phyloP scores from a whole-genome alignment of 1,140 invertebrate genomes.

The Telenomus remus region DNA sequence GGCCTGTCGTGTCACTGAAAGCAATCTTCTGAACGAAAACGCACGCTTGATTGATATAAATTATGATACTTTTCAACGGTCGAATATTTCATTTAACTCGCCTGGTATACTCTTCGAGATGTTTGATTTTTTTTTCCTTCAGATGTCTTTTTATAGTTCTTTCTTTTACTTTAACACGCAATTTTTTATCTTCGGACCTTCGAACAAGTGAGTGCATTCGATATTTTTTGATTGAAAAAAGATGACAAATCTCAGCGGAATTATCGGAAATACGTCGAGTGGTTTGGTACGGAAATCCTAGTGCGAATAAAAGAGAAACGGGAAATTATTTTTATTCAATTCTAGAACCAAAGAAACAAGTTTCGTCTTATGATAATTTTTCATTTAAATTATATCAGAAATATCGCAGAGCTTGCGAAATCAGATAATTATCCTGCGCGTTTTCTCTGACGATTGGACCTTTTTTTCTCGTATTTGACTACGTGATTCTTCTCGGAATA shows the following conservation, averaged over 20 bases:
- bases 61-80: slow-evolving; percentile 29
- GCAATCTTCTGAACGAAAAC: neutral
- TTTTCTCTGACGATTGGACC: too few relatives aligned
- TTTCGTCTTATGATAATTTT: too few relatives aligned
- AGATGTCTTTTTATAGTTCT: neutral
- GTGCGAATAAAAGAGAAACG: neutral
- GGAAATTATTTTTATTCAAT: slow-evolving; percentile 11
- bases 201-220: too few relatives aligned
- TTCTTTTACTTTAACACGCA: too few relatives aligned
- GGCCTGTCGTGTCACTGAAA: slow-evolving; percentile 12
- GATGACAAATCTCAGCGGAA: neutral
- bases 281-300: neutral
- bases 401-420: too few relatives aligned
- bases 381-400: too few relatives aligned
- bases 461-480: too few relatives aligned
- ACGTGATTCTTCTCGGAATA: too few relatives aligned
- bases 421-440: too few relatives aligned
- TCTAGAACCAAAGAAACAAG: neutral
- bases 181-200: too few relatives aligned
- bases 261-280: slow-evolving; percentile 14
- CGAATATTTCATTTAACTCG: slow-evolving; percentile 19
- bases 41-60: slow-evolving; percentile 13
- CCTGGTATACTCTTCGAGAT: slow-evolving; percentile 1
- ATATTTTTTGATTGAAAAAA: too few relatives aligned
- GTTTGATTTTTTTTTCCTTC: slow-evolving; percentile 4